A percentile compares a stretch with the other conserved stretches of the same genome.
These are phyloP conservation scores for Squalus acanthias DNA, from an alignment of 2,797 vertebrate species.

Conservation along the genomic window DNA sequence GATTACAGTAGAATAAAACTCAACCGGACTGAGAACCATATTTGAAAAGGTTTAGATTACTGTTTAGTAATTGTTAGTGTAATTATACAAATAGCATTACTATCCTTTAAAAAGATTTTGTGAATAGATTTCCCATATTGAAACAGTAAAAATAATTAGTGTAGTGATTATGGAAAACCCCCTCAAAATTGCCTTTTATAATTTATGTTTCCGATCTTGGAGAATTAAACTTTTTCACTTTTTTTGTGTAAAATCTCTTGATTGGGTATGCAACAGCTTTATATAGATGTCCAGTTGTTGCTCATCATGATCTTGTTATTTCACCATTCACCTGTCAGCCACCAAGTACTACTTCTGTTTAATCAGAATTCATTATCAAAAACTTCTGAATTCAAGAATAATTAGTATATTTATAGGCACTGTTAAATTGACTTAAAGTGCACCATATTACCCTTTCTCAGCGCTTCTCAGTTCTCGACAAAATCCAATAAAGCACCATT, in stretches of 20 bases:
- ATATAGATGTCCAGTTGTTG: neutral
- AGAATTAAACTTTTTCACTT: neutral
- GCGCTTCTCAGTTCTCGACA: constrained; percentile 56
- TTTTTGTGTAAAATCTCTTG: neutral
- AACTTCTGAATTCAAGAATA: constrained; percentile 35
- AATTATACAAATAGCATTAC: neutral
- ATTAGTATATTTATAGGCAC: constrained; percentile 48
- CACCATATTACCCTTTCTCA: constrained; percentile 56
- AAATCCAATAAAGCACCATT: constrained; percentile 88
- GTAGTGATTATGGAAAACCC: too few relatives aligned
- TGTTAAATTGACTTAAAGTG: constrained; percentile 57
- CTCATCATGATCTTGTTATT: neutral
- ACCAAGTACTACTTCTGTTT: neutral
- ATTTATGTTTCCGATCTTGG: neutral
- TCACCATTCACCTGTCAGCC: neutral
- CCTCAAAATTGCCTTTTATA: neutral
- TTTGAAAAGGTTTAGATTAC: too few relatives aligned
- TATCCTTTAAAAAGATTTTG: neutral
- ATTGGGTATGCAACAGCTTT: neutral
- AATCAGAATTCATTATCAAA: neutral
- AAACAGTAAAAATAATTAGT: too few relatives aligned
- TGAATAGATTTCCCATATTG: too few relatives aligned
- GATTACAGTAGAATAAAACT: too few relatives aligned
- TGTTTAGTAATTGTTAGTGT: too few relatives aligned
- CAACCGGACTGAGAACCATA: too few relatives aligned